phyloP scores from a whole-genome alignment of 2,888 invertebrate genomes.

The Eupithecia abbreviata region DNA sequence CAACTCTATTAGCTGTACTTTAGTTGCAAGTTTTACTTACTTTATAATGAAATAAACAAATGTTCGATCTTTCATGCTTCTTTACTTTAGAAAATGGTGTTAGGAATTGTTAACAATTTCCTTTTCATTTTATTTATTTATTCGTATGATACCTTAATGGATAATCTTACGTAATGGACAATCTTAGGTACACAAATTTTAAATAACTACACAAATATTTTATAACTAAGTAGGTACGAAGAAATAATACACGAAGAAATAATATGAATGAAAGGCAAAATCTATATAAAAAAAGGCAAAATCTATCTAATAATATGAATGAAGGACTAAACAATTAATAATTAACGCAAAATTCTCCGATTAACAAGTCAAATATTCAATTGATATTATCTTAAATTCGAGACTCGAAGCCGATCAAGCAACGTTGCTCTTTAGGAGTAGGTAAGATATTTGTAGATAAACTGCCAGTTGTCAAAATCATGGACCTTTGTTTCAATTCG shows the following conservation, averaged over 20 bases:
- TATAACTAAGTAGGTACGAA: background rate
- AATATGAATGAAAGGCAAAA: background rate
- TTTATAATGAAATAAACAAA: no score
- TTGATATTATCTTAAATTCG: background rate
- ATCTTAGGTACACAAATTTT: background rate
- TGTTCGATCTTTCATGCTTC: no score
- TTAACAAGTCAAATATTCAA: background rate
- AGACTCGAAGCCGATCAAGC: background rate
- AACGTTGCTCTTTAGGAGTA: background rate
- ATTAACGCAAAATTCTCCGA: background rate
- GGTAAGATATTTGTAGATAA: background rate
- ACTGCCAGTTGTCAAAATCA: background rate
- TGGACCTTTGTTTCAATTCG: background rate
- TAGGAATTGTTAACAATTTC: background rate
- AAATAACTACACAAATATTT: background rate
- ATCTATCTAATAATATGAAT: no score
- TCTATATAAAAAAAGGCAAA: background rate
- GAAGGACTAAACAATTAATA: no score
- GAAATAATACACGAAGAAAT: no score
- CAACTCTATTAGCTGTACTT: background rate
- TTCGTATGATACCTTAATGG: background rate
- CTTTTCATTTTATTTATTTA: background rate
- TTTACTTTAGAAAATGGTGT: background rate
- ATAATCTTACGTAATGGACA: background rate
- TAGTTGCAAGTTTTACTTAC: no score